Base-by-base conservation (phyloP, 2,888 invertebrate species). In the Rhogogaster chlorosoma region DNA sequence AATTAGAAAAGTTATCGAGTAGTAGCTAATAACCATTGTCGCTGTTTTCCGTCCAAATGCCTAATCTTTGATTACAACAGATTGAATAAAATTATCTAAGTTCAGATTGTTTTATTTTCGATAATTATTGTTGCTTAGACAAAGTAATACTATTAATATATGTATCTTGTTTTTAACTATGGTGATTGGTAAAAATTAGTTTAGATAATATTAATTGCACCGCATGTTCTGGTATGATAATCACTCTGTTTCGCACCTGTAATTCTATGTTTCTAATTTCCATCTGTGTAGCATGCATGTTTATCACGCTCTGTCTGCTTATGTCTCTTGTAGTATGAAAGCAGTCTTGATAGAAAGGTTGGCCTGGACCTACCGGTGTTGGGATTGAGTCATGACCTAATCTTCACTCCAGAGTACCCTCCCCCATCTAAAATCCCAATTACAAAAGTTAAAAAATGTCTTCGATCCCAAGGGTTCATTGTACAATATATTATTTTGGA, bases 401-500 rank as follows among this genome's bases (percentile, higher is more conserved):
- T 84, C 49, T 86, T 85, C 38, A 67, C 75, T 61, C 86, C 85
- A 67, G 84, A 86, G 36, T 85, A 86, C 73, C 86, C 87, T 29
- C 77, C 86, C 42, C 84, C 84, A 71, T 77, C 64, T 2, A 77
- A 84, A 70, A 87, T 82, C 71, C 77, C 75, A 36, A 64, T 84
- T 57, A 77, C 67, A 49, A 82, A 67, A 71, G 87, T 86, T 18
- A 86, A 86, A 71, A 87, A 86, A 64, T 85, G 87, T 49, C 71
- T 82, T 45, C 88, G 88, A 83, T 84, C 88, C 85, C 86, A 90
- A 82, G 90, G 86, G 6, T 88, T 87, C 84, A 88, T 93, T 15
- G 93, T 94, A 0, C 91, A 90, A 80, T 90, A 90, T n/a, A 94
- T 94, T 26, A 90, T 94, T 53, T 88, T 92, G 57, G 91, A 92